phyloP scores from a whole-genome alignment of 1,140 invertebrate genomes.

The Drosophila mojavensis region DNA sequence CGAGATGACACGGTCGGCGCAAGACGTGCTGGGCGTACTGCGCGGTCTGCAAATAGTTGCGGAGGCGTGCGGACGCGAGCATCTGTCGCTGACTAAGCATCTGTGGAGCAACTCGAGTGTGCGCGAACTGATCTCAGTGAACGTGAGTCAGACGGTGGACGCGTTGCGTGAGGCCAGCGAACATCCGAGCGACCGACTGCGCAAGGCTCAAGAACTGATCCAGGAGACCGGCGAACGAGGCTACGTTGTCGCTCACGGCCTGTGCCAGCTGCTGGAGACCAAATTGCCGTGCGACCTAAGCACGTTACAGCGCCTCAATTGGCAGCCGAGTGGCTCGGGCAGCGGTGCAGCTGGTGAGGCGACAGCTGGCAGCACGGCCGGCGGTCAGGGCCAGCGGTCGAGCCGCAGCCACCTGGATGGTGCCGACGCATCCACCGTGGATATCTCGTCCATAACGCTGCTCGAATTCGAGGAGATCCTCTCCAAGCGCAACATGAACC shows the following conservation, averaged over 20 bases:
- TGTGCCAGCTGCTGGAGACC: constrained; percentile 58
- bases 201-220: constrained; percentile 52
- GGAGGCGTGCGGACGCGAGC: constrained; percentile 86
- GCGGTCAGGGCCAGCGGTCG: not conserved
- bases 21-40: constrained; percentile 87
- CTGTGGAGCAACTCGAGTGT: constrained; percentile 88
- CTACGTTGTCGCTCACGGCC: constrained; percentile 69
- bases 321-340: not conserved
- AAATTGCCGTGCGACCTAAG: constrained; percentile 50
- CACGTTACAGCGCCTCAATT: constrained; percentile 33
- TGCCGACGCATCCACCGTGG: constrained; percentile 64
- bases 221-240: constrained; percentile 69
- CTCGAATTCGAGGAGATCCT: constrained; percentile 78
- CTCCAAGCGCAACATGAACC: constrained; percentile 68
- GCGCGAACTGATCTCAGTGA: constrained; percentile 84
- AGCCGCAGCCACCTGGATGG: constrained; percentile 31
- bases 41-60: constrained; percentile 87
- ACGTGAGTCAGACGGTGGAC: constrained; percentile 67
- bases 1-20: constrained; percentile 71
- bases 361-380: not conserved
- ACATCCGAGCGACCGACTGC: constrained; percentile 63
- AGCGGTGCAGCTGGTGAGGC: not conserved
- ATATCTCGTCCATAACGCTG: constrained; percentile 80
- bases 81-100: constrained; percentile 85
- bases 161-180: constrained; percentile 67